phyloP scores from a whole-genome alignment of 2,797 vertebrate genomes.

The Geotria australis region DNA sequence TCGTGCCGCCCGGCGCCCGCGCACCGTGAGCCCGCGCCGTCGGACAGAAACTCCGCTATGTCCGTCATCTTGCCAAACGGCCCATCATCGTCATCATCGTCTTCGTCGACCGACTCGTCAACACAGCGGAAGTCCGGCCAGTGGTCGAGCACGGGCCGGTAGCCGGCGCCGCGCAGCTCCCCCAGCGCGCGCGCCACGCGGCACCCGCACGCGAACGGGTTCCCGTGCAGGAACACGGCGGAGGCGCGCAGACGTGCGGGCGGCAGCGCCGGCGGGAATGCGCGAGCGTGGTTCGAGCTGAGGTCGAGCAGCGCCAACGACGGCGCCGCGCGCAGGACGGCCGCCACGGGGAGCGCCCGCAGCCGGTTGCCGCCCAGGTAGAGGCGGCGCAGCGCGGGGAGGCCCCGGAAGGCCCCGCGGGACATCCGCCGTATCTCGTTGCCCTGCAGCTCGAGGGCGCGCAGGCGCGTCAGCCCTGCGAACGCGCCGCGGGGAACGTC shows the following conservation, averaged over 20 bases:
- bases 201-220: constrained; percentile 49
- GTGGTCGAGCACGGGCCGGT: constrained; percentile 20
- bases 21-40: too few species aligned
- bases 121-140: constrained; percentile 6
- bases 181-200: constrained; percentile 21
- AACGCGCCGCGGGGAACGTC: constrained; percentile 19
- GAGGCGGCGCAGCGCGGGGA: constrained; percentile 26
- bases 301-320: constrained; percentile 44
- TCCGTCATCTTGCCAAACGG: too few species aligned
- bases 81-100: too few species aligned
- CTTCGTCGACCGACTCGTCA: too few species aligned
- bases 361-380: constrained; percentile 62
- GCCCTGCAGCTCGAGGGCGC: constrained; percentile 26
- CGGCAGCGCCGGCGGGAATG: constrained; percentile 24
- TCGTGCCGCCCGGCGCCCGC: too few species aligned
- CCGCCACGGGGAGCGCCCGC: constrained; percentile 15
- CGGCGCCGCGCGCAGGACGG: constrained; percentile 24
- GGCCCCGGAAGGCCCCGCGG: constrained; percentile 24
- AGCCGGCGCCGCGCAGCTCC: constrained; percentile 22
- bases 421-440: constrained; percentile 23
- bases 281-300: constrained; percentile 40
- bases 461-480: constrained; percentile 18
- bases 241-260: too few species aligned
- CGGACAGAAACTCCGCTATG: too few species aligned
- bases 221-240: constrained; percentile 50